These are phyloP conservation scores for Craterocephalus amniculus DNA, from an alignment of 2,797 vertebrate species.

Conservation along the genomic window DNA sequence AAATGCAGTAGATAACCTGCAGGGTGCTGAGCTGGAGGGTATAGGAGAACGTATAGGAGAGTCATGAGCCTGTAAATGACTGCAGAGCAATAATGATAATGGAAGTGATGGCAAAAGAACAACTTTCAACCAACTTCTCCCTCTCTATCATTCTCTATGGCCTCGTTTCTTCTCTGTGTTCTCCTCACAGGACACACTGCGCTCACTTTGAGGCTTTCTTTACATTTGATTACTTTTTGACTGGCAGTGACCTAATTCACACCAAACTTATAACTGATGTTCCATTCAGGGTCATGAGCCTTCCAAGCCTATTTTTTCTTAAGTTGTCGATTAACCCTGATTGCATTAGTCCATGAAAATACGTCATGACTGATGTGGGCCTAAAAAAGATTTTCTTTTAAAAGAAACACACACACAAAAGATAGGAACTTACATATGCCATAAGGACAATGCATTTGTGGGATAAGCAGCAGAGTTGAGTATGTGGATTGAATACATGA, in stretches of 20 bases:
- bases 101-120: constrained; percentile 81
- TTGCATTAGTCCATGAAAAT: too few species aligned
- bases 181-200: constrained; percentile 16
- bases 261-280: background rate
- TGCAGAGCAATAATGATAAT: constrained; percentile 81
- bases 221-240: constrained; percentile 15
- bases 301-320: background rate
- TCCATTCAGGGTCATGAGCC: constrained; percentile 10
- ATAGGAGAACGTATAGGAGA: constrained; percentile 53
- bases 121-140: constrained; percentile 62
- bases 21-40: constrained; percentile 46
- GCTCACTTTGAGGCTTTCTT: constrained; percentile 17
- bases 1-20: constrained; percentile 25
- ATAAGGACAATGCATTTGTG: background rate
- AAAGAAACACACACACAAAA: too few species aligned
- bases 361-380: too few species aligned
- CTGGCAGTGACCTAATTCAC: constrained; percentile 4
- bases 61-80: constrained; percentile 70
- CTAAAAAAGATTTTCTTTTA: too few species aligned
- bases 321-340: background rate
- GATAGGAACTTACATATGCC: too few species aligned
- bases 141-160: constrained; percentile 26
- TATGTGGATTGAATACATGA: too few species aligned
- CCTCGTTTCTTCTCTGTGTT: constrained; percentile 32
- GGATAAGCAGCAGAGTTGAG: too few species aligned